Base-by-base conservation (phyloP, 2,797 vertebrate species). In the Linurgus olivaceus region DNA sequence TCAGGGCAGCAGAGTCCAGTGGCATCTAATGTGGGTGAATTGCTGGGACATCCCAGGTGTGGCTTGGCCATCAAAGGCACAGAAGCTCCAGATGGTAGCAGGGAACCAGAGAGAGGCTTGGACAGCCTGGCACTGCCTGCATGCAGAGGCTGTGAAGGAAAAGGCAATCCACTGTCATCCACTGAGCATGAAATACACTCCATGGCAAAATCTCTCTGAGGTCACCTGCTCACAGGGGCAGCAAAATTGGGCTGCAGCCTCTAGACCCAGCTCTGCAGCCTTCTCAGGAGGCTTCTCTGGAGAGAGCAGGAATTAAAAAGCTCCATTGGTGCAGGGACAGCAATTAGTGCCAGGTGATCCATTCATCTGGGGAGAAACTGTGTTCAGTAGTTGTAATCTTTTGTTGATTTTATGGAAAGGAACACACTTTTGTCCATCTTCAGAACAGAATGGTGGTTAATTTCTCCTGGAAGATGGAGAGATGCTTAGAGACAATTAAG, bases 91-190 rank as follows among this genome's bases (percentile, higher is more conserved):
- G 7, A 1, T 4, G 13, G 15, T 26, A 31, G 15, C 33, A 63
- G 42, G 31, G 9, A 48, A 50, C 16, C 0, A 2, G 16, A 14
- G 24, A 6, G 33, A 35, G 11, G 8, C 35, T 73, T 50, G 61
- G 71, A 7, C 45, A 52, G 26, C 26, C 21, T 0, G 0, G n/a
- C 4, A 4, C 10, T 65, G 55, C 62, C 37, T 55, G 28, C 15
- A 37, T 0, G 0, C 63, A 37, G 5, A 20, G 40, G 8, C 3
- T 45, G 37, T 45, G 38, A 73, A 38, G 47, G n/a, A 66, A 77
- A 73, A 51, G 44, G 28, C 47, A 66, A 38, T 11, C n/a, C 16
- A 2, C 48, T 35, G 21, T 55, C 48, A 63, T n/a, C 55, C 24
- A 13, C 24, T 3, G 1, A 31, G 8, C 31, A 29, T 24, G 50